Conservation (phyloP, 2,888 invertebrate species). For the Calliopum simillimum region DNA sequence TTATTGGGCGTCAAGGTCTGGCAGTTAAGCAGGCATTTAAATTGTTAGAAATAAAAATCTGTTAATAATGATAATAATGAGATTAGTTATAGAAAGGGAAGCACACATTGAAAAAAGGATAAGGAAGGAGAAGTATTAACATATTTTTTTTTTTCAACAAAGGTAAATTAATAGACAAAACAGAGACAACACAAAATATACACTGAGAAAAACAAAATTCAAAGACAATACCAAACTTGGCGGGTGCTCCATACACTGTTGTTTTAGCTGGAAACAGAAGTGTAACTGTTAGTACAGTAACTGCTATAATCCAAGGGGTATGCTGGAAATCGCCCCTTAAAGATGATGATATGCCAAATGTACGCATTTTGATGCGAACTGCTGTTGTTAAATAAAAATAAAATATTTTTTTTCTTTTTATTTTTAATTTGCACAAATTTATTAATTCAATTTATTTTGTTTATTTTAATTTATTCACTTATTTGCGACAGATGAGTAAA, state of each 20-base stretch:
- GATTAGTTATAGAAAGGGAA: too few species aligned
- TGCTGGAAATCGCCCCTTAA: conserved; percentile 4
- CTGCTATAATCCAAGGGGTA: conserved; percentile 36
- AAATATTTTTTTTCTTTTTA: conserved; percentile 5
- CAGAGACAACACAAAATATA: neutral
- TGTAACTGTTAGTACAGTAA: conserved; percentile 31
- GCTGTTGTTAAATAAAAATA: neutral
- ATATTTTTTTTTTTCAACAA: too few species aligned
- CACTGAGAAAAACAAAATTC: neutral
- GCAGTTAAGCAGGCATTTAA: too few species aligned
- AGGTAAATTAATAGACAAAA: too few species aligned
- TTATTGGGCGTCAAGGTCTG: too few species aligned
- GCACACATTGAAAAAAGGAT: too few species aligned
- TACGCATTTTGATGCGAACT: conserved; percentile 8
- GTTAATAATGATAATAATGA: too few species aligned
- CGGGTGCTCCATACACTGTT: conserved; percentile 47
- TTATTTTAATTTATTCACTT: conserved; percentile 18
- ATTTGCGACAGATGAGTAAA: conserved; percentile 12
- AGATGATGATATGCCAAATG: neutral
- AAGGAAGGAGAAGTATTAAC: too few species aligned
- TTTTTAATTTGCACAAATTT: conserved; percentile 1
- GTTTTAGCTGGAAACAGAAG: conserved; percentile 35
- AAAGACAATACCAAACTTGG: conserved; percentile 47
- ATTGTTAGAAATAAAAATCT: too few species aligned
- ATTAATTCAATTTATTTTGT: neutral